phyloP scores from a whole-genome alignment of 2,888 invertebrate genomes.

The Aphodius granarius region DNA sequence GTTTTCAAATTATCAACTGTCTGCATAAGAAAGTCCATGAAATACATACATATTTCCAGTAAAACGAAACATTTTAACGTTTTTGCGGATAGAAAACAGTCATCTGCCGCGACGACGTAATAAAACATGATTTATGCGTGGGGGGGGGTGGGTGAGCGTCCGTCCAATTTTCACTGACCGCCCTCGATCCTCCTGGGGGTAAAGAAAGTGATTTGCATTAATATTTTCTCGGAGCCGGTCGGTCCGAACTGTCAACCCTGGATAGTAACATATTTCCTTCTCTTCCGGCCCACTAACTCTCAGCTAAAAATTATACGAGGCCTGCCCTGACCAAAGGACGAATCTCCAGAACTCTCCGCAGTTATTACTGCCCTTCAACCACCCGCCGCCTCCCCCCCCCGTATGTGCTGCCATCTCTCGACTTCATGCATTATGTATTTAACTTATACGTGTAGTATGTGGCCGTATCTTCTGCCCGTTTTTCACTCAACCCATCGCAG shows the following conservation, averaged over 20 bases:
- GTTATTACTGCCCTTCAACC: slow-evolving; percentile 44
- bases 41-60: no score
- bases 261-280: slow-evolving; percentile 51
- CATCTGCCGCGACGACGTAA: background rate
- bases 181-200: background rate
- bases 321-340: slow-evolving; percentile 48
- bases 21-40: no score
- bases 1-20: no score
- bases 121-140: background rate
- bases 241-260: slow-evolving; percentile 38
- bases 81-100: background rate
- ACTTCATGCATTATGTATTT: slow-evolving; percentile 46
- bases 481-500: background rate
- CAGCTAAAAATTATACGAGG: slow-evolving; percentile 51
- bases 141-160: background rate
- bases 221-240: background rate
- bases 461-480: background rate
- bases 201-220: slow-evolving; percentile 13
- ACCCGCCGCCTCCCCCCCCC: slow-evolving; percentile 30
- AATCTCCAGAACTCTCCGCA: slow-evolving; percentile 38
- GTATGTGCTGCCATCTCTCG: slow-evolving; percentile 3
- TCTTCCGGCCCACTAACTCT: slow-evolving; percentile 50
- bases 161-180: slow-evolving; percentile 4
- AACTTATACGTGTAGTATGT: slow-evolving; percentile 15
- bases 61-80: background rate